Conservation (phyloP, 2,888 invertebrate species). For the Kryphioiulus occultus region DNA sequence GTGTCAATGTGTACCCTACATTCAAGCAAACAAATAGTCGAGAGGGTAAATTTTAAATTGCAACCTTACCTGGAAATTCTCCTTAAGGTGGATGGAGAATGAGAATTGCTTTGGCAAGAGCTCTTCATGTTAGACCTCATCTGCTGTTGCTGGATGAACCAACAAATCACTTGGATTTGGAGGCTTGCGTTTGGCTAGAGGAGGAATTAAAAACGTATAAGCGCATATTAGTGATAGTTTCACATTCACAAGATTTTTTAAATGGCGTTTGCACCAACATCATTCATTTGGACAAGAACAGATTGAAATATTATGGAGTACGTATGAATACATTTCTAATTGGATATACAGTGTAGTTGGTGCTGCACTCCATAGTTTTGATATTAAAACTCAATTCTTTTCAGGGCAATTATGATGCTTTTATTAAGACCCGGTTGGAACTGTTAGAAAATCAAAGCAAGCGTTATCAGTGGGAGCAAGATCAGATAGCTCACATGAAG, state of each 20-base stretch:
- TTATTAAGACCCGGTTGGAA: slow-evolving; percentile 91
- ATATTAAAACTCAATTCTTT: slow-evolving; percentile 54
- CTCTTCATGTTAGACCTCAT: slow-evolving; percentile 68
- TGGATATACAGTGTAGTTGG: too few species aligned
- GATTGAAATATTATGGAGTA: slow-evolving; percentile 92
- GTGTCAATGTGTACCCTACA: too few species aligned
- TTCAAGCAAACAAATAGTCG: too few species aligned
- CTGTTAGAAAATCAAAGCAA: slow-evolving; percentile 98
- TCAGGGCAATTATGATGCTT: slow-evolving; percentile 94
- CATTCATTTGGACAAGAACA: slow-evolving; percentile 91
- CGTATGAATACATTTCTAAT: slow-evolving; percentile 57
- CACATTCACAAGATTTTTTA: slow-evolving; percentile 99
- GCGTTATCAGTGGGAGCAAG: slow-evolving; percentile 99
- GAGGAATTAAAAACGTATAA: slow-evolving; percentile 96
- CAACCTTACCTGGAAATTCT: background rate
- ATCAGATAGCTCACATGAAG: slow-evolving; percentile 99
- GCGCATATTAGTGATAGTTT: slow-evolving; percentile 94
- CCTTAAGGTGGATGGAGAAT: slow-evolving; percentile 70
- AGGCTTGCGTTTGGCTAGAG: slow-evolving; percentile 99
- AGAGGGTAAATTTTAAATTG: too few species aligned
- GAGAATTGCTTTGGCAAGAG: slow-evolving; percentile 70
- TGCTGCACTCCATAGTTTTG: background rate
- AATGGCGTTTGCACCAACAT: slow-evolving; percentile 94
- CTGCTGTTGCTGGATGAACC: slow-evolving; percentile 70
- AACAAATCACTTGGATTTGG: slow-evolving; percentile 72